Conservation (phyloP, 2,888 invertebrate genomes). For the Caradrina clavipalpis region DNA sequence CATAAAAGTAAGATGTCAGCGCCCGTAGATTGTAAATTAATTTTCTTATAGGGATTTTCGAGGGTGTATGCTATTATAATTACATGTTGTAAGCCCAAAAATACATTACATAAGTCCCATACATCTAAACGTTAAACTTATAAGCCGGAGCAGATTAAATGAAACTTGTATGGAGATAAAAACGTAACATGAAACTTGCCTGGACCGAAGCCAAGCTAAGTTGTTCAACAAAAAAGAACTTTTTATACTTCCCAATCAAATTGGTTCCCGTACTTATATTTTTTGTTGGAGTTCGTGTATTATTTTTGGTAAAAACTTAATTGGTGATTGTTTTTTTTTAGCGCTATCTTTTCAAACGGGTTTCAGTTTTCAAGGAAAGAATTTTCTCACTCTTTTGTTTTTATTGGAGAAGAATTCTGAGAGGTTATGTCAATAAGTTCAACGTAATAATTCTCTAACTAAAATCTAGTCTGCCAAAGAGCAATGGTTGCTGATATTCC, state of each 20-base stretch:
- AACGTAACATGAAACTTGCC: conserved; percentile 61
- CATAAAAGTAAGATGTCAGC: too few species aligned
- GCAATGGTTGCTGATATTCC: too few species aligned
- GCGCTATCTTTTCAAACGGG: conserved; percentile 2
- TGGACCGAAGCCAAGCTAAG: conserved; percentile 64
- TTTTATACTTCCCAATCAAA: conserved; percentile 49
- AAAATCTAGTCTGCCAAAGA: not conserved
- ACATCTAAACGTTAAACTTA: conserved; percentile 56
- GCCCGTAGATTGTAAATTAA: too few species aligned
- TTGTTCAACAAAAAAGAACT: conserved; percentile 59
- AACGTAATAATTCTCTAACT: not conserved
- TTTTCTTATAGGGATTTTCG: too few species aligned
- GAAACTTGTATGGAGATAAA: conserved; percentile 63
- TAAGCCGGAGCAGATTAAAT: conserved; percentile 65
- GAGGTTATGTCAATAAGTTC: not conserved
- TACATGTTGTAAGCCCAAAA: conserved; percentile 26
- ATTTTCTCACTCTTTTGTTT: not conserved
- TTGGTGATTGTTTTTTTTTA: conserved; percentile 19
- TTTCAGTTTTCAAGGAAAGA: not conserved
- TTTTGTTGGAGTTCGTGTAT: conserved; percentile 26
- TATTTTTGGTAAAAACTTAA: conserved; percentile 24
- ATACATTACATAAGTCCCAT: conserved; percentile 38
- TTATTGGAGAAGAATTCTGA: not conserved
- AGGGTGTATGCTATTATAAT: too few species aligned
- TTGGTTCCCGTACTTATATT: conserved; percentile 50